Base-by-base conservation (phyloP, 53 echinoderm and acorn worm species). In the Paracentrotus lividus region DNA sequence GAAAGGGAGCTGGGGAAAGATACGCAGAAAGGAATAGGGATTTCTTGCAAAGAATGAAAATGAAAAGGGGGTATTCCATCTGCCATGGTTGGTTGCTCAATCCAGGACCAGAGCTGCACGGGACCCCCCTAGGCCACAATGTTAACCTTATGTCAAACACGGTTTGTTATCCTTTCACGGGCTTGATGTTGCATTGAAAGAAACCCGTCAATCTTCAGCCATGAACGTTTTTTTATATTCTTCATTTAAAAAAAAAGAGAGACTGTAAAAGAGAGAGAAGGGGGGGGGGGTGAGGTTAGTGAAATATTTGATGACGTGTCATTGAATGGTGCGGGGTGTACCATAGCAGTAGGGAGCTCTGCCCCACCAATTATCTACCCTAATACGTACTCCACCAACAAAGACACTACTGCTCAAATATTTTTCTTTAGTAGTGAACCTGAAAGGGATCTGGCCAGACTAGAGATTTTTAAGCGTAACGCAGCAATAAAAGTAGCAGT, bases 91-190 rank as follows among this genome's bases (percentile, higher is more conserved):
- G 93, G 93, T 56, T 93, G 94, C 93, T 93, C 92, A 59, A 94
- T 94, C 87, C 85, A 56, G 93, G 65, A 56, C 84, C 43, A 24
- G 36, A 43, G 88, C n/a, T n/a, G n/a, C 69, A 42, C 57, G 31
- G 90, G 54, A 45, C 31, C 94, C 93, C n/a, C 95, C 95, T 94
- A 94, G 93, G 96, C 94, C 91, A 95, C 96, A 96, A 96, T 96
- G 96, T 96, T 96, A 96, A 96, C 96, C 96, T 96, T 96, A 96
- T 96, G 96, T 96, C 96, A 96, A 96, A 96, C 96, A 96, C 91
- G 96, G 96, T 95, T 96, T 96, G 96, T 96, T 96, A 96, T 96
- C 96, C 96, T 93, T 95, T 90, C 93, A 96, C 78, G 84, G 91
- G 91, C 94, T 84, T 95, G 95, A 95, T 96, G 96, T 96, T 95